phyloP scores from a whole-genome alignment of 2,113 vertebrate species.

The Anser brachyrhynchus region DNA sequence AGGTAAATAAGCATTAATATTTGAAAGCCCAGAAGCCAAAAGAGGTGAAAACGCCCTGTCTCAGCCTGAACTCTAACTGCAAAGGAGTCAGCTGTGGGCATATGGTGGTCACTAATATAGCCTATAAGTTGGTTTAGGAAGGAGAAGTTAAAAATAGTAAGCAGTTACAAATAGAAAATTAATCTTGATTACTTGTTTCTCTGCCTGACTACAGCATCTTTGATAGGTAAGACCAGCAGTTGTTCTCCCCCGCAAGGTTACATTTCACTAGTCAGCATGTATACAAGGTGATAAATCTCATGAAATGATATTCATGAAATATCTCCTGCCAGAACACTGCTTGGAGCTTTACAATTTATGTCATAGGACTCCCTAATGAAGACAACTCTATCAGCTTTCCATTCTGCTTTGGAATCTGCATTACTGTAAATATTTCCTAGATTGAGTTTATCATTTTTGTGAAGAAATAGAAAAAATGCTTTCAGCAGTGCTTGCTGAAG shows the following conservation, averaged over 20 bases:
- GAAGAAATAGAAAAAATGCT: neutral
- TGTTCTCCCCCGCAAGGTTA: neutral
- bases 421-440: neutral
- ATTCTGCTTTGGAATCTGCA: neutral
- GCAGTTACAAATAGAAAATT: neutral
- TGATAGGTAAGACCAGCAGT: neutral
- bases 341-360: neutral
- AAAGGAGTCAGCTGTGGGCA: neutral
- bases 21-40: neutral
- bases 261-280: neutral
- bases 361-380: neutral
- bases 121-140: neutral
- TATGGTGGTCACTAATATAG: rapidly evolving
- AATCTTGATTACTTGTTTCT: neutral
- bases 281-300: neutral
- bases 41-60: neutral
- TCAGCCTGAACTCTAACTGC: neutral
- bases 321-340: neutral
- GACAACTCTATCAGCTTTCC: neutral
- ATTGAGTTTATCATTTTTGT: neutral
- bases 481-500: neutral
- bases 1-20: neutral
- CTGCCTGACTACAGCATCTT: neutral
- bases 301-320: neutral
- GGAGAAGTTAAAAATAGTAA: neutral